Base-by-base conservation (phyloP, 2,888 invertebrate species). In the Xestia c-nigrum region DNA sequence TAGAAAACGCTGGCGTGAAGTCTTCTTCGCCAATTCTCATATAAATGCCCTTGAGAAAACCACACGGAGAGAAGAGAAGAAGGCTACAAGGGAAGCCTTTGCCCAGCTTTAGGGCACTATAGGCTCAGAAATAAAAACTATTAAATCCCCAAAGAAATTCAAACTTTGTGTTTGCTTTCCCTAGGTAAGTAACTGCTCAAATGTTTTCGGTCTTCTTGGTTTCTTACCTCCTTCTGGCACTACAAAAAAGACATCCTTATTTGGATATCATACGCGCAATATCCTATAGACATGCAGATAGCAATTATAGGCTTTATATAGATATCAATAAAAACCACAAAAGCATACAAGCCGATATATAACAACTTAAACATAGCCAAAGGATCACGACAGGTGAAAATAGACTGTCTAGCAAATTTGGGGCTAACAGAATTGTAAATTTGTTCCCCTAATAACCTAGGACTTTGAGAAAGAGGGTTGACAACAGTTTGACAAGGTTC, bases 381-480 rank as follows among this genome's bases (percentile, higher is more conserved):
- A 19, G 14, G 47, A 47, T 64, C 57, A n/a, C 19, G 14, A 46
- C 12, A 52, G 24, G 24, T 50, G 38, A 76, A 76, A 79, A 64
- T 79, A 31, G 24, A n/a, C 76, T n/a, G 64, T 76, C 68, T 69
- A 24, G 4, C 14, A 59, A 65, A 50, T 78, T 81, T 67, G 10
- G 10, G 38, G 38, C 12, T 52, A 19, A 14, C 5, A 64, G 77
- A 76, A 76, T 76, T 55, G 10, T n/a, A 65, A 46, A 64, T 64
- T 24, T 57, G 14, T 2, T 14, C 19, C 59, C 21, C n/a, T 31
- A 50, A 66, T 61, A 16, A 64, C 47, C 47, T 55, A 47, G 10
- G 16, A 14, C 31, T 63, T 19, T 0, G 19, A 14, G 47, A 63
- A 47, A 55, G 46, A 59, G 65, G 65, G 80, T 52, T 46, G 65